phyloP scores from a whole-genome alignment of 1,140 invertebrate genomes.

The Contarinia nasturtii region DNA sequence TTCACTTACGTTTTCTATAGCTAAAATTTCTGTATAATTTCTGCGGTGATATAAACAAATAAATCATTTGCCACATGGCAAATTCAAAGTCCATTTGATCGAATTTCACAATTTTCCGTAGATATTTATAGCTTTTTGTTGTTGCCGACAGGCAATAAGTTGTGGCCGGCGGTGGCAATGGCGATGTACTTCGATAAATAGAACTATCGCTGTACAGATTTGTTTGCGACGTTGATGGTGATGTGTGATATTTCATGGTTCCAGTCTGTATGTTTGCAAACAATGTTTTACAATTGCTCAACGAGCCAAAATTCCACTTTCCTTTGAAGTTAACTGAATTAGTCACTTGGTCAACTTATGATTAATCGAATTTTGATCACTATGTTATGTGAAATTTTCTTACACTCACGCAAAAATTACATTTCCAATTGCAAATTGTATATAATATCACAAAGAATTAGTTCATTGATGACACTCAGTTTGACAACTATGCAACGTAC shows the following conservation, averaged over 20 bases:
- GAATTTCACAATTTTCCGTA: constrained; percentile 78
- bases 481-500: no score
- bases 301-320: no score
- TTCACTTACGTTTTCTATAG: constrained; percentile 84
- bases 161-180: constrained; percentile 34
- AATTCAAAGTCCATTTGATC: constrained; percentile 99
- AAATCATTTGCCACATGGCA: constrained; percentile 97
- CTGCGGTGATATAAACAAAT: constrained; percentile 85
- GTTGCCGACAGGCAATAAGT: constrained; percentile 58
- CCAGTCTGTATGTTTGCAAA: no score
- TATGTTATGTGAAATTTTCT: no score
- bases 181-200: constrained; percentile 29
- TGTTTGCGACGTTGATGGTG: constrained; percentile 30
- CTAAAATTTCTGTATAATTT: constrained; percentile 98
- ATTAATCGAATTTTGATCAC: no score
- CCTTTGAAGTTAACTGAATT: no score
- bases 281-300: no score
- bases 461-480: no score
- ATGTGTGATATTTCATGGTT: constrained; percentile 45
- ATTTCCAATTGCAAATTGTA: no score
- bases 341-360: no score
- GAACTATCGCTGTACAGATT: constrained; percentile 19
- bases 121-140: constrained; percentile 82
- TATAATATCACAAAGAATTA: no score
- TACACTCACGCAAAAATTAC: no score